phyloP scores from a whole-genome alignment of 2,113 vertebrate genomes.

The Calyptommatus sinebrachiatus region DNA sequence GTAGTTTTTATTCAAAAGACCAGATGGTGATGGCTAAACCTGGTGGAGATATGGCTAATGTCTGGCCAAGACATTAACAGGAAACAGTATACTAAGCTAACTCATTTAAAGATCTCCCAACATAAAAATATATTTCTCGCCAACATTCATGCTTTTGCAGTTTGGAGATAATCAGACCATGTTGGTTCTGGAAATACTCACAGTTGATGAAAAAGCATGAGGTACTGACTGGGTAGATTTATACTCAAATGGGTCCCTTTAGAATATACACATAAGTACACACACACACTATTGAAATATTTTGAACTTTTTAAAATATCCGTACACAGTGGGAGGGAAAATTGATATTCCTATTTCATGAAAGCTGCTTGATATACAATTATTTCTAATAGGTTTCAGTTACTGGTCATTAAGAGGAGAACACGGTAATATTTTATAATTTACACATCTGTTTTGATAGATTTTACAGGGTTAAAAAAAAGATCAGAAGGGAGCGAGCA shows the following conservation, averaged over 20 bases:
- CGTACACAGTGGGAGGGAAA: constrained; percentile 4
- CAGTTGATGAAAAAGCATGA: constrained; percentile 10
- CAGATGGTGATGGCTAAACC: background rate
- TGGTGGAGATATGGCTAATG: constrained; percentile 20
- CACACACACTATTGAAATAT: background rate
- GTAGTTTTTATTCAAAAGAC: constrained; percentile 18
- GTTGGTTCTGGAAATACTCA: constrained; percentile 42
- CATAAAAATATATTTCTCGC: background rate
- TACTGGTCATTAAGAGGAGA: constrained; percentile 28
- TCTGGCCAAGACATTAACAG: constrained; percentile 8
- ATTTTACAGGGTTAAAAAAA: background rate
- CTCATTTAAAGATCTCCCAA: constrained; percentile 11
- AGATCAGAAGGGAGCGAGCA: too few relatives aligned
- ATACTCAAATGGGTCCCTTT: constrained; percentile 1
- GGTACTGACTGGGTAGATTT: constrained; percentile 11
- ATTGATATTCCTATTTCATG: constrained; percentile 27
- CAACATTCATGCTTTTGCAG: background rate
- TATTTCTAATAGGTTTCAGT: constrained; percentile 35
- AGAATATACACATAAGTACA: background rate
- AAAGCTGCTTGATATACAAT: constrained; percentile 24
- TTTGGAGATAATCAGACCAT: background rate
- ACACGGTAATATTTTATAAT: constrained; percentile 19
- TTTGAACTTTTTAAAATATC: constrained; percentile 6
- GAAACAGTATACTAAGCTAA: background rate
- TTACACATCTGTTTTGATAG: constrained; percentile 33